Base-by-base conservation (phyloP, 1,140 invertebrate species). In the Scylla paramamosain region DNA sequence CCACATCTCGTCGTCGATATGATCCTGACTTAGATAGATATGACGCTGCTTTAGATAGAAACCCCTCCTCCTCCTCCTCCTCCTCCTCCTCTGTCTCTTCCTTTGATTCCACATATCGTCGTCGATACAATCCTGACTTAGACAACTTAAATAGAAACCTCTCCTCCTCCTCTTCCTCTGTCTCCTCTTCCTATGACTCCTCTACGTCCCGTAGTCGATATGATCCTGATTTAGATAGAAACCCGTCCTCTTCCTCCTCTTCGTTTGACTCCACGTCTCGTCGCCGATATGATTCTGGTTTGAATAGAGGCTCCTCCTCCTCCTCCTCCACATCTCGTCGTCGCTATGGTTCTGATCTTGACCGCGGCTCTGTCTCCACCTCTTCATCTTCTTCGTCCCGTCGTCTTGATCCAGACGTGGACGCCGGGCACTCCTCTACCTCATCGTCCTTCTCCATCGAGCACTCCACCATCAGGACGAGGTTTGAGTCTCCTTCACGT, bases 391-490 rank as follows among this genome's bases (percentile, higher is more conserved):
- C 82, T 0, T 25, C 82, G n/a, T 28, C 67, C n/a, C 67, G 67
- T 77, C 67, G 25, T n/a, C 20, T 1, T 77, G n/a, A 77, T n/a
- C 67, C 25, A 77, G 67, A 77, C 67, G 12, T 77, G 25, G 67
- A 77, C 67, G 1, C 28, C n/a, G 16, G 12, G 20, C 29, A 46
- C 20, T 31, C 90, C 52, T 28, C 83, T 48, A 31, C 87, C 25
- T 82, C 95, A 25, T 91, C 88, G 31, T 86, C 95, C 87, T 67
- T 12, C 89, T 91, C 87, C 20, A 88, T 32, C 46, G 59, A 82
- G 4, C 86, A 25, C 87, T 94, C 87, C 39, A 77, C 87, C 52
- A 90, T 87, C 25, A 90, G 93, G 87, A 94, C 93, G 14, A 95
- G 90, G 90, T 39, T 39, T 28, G 94, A 95, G 82, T 16, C 82